phyloP scores from a whole-genome alignment of 2,888 invertebrate genomes.

The Drosophila dives region DNA sequence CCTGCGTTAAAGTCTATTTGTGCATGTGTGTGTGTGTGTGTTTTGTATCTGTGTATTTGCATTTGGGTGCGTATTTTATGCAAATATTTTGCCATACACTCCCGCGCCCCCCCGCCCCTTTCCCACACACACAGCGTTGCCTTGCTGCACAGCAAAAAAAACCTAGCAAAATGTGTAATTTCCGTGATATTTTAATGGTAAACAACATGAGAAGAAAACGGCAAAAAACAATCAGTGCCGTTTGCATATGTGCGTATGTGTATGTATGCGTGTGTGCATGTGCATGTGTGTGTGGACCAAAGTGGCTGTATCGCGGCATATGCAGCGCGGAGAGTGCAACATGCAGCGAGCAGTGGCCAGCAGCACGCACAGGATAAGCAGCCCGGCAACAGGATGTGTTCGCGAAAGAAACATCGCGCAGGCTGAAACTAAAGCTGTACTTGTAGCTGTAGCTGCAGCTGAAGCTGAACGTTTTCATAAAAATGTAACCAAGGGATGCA shows the following conservation, averaged over 20 bases:
- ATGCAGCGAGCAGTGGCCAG: slow-evolving; percentile 35
- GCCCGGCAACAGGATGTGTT: slow-evolving; percentile 61
- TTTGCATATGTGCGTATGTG: slow-evolving; percentile 8
- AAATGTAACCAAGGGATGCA: slow-evolving; percentile 80
- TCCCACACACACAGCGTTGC: slow-evolving; percentile 38
- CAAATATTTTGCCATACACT: slow-evolving; percentile 57
- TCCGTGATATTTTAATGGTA: slow-evolving; percentile 81
- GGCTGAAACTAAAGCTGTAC: slow-evolving; percentile 17
- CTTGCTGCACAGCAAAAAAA: slow-evolving; percentile 62
- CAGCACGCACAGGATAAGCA: slow-evolving; percentile 65
- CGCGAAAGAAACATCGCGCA: slow-evolving; percentile 58
- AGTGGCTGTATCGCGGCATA: slow-evolving; percentile 56
- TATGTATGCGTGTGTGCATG: not conserved
- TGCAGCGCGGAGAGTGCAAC: slow-evolving; percentile 23
- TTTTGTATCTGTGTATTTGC: slow-evolving; percentile 2
- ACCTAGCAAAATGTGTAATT: slow-evolving; percentile 81
- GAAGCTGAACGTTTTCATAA: slow-evolving; percentile 76
- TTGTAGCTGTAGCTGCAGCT: slow-evolving; percentile 19
- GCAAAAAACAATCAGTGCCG: slow-evolving; percentile 55
- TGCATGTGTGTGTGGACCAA: slow-evolving; percentile 30
- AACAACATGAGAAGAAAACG: slow-evolving; percentile 67
- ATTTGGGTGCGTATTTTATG: slow-evolving; percentile 46
- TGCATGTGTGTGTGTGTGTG: not conserved
- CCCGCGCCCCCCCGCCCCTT: slow-evolving; percentile 49
- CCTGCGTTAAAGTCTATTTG: slow-evolving; percentile 59